Evolutionary conservation across 2,113 vertebrate species (phyloP).

Genomic region (Callopanchax toddi): DNA sequence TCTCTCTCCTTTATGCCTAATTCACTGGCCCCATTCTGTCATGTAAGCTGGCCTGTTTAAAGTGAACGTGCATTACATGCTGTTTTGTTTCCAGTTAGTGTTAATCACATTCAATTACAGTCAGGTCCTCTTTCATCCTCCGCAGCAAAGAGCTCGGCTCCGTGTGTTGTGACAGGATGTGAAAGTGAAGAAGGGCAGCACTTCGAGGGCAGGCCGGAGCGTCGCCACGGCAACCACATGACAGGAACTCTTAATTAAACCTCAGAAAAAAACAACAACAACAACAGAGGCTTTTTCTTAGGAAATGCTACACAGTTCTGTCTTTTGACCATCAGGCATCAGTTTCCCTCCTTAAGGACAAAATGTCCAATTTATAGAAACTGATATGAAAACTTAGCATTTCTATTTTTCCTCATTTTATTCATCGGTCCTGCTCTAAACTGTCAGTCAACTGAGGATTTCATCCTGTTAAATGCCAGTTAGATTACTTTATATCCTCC

Average conservation of each 20-base stretch:
- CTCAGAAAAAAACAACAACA: slow-evolving; percentile 24
- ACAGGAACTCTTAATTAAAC: slow-evolving; percentile 40
- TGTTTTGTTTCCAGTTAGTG: slow-evolving; percentile 73
- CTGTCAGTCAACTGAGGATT: too few relatives aligned
- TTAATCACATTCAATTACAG: slow-evolving; percentile 72
- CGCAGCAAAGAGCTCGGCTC: slow-evolving; percentile 4
- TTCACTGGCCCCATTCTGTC: slow-evolving; percentile 72
- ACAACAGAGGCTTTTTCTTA: not conserved
- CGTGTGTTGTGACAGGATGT: slow-evolving; percentile 35
- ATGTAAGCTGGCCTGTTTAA: slow-evolving; percentile 43
- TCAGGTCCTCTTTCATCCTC: slow-evolving; percentile 59
- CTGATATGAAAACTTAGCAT: too few relatives aligned
- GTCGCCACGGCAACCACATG: not conserved
- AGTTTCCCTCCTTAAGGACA: too few relatives aligned
- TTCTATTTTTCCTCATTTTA: too few relatives aligned
- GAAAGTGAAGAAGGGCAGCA: slow-evolving; percentile 19
- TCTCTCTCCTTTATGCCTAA: slow-evolving; percentile 52
- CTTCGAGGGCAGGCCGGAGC: slow-evolving; percentile 26
- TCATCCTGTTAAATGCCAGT: too few relatives aligned
- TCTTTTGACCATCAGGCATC: slow-evolving; percentile 31
- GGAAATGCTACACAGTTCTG: not conserved
- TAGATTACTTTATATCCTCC: too few relatives aligned
- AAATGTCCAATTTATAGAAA: too few relatives aligned
- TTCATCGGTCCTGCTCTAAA: too few relatives aligned
- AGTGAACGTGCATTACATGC: slow-evolving; percentile 68